Base-by-base conservation (phyloP, 1,140 invertebrate genomes). In the Cepaea nemoralis region DNA sequence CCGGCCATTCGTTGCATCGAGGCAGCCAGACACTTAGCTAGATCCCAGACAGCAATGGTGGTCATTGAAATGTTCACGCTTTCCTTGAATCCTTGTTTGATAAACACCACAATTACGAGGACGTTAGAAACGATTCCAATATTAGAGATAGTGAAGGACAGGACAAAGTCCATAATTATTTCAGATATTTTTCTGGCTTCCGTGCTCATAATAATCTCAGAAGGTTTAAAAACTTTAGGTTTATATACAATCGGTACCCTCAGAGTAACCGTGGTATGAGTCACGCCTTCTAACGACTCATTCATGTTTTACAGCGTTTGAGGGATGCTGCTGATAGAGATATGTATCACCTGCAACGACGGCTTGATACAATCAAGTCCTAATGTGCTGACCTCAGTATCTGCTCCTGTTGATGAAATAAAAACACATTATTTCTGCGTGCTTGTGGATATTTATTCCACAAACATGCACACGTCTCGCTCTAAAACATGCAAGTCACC, bases 51-150 rank as follows among this genome's bases (percentile, higher is more conserved):
- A 42, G 66, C 59, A 22, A 79, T 79, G 16, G 59, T 50, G 1
- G 66, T 69, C 67, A 79, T 45, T 1, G 66, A 67, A 31, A 67
- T 69, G 37, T 79, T 79, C 6, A 69, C 42, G 67, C 42, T 69
- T 22, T 69, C 77, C 22, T 69, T 42, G 37, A 70, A 79, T 2
- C 74, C 74, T 40, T 76, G 74, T 14, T 35, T 40, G 74, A 33
- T 16, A n/a, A 76, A 76, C 5, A 76, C 45, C 6, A 76, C 48
- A 12, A 76, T 76, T 31, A 39, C 35, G 12, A 79, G 27, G 22
- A 70, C 39, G 35, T 79, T 79, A 6, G 45, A 40, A 33, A 39
- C 35, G 40, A 79, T 48, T 24, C 40, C 77, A 22, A 70, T n/a
- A 24, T 66, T 39, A 14, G 55, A 37, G 24, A 78, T 48, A 27